phyloP scores from a whole-genome alignment of 2,888 invertebrate species.

The Alentia gelatinosa region DNA sequence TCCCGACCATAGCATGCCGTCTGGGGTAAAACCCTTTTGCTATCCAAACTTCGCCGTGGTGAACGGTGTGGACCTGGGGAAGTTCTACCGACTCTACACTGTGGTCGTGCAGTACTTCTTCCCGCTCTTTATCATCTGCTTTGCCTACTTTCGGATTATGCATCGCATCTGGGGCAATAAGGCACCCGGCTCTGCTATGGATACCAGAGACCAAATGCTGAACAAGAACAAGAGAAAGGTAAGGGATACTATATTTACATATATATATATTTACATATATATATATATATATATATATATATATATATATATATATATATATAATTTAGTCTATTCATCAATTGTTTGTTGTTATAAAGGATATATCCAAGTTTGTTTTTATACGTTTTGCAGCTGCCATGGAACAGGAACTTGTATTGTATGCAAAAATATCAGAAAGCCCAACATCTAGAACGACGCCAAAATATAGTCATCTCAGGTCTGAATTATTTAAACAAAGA shows the following conservation, averaged over 20 bases:
- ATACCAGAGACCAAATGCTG: slow-evolving; percentile 88
- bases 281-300: slow-evolving; percentile 55
- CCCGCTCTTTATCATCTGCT: slow-evolving; percentile 90
- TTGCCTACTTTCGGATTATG: slow-evolving; percentile 91
- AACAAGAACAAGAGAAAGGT: slow-evolving; percentile 92
- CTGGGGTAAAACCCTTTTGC: slow-evolving; percentile 75
- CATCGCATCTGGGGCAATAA: slow-evolving; percentile 89
- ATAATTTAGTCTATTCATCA: neutral
- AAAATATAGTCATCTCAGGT: too few relatives aligned
- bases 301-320: slow-evolving; percentile 54
- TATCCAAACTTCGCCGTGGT: slow-evolving; percentile 66
- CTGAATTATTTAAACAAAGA: too few relatives aligned
- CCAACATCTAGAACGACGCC: too few relatives aligned
- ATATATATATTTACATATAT: slow-evolving; percentile 54
- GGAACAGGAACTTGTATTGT: too few relatives aligned
- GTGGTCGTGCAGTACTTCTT: slow-evolving; percentile 85
- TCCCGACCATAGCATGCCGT: slow-evolving; percentile 54
- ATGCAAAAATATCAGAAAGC: too few relatives aligned
- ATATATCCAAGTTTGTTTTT: too few relatives aligned
- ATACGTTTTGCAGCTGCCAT: too few relatives aligned
- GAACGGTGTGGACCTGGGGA: slow-evolving; percentile 70
- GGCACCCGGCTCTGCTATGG: slow-evolving; percentile 90
- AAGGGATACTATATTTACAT: slow-evolving; percentile 66
- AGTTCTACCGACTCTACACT: slow-evolving; percentile 78
- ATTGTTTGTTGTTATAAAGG: too few relatives aligned